phyloP scores from a whole-genome alignment of 2,888 invertebrate species.

The Strigamia crassipes region DNA sequence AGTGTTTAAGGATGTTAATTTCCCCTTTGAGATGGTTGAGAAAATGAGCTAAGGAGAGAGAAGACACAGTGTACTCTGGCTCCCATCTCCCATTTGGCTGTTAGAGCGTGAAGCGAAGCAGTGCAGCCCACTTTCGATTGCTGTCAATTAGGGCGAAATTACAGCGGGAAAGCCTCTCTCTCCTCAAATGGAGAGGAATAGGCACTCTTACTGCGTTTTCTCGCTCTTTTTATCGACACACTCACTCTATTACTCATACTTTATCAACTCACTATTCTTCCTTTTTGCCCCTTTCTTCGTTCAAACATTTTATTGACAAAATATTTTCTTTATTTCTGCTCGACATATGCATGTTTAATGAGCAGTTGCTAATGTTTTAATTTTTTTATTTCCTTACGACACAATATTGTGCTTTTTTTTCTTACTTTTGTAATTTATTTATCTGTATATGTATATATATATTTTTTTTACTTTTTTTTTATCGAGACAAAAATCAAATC shows the following conservation, averaged over 20 bases:
- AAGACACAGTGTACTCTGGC: conserved; percentile 22
- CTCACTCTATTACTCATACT: conserved; percentile 35
- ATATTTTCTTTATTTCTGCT: neutral
- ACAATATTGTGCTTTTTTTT: neutral
- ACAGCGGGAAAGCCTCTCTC: conserved; percentile 33
- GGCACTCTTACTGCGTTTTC: conserved; percentile 31
- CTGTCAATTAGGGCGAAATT: conserved; percentile 34
- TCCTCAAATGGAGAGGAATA: conserved; percentile 34
- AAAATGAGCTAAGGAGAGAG: conserved; percentile 23
- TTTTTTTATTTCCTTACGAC: neutral
- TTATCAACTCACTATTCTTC: conserved; percentile 22
- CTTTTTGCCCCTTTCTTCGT: neutral
- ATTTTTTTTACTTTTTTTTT: neutral
- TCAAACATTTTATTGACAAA: conserved; percentile 17
- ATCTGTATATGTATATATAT: neutral
- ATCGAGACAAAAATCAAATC: conserved; percentile 28
- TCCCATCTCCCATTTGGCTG: conserved; percentile 33
- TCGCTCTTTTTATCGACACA: conserved; percentile 34
- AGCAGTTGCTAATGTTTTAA: neutral
- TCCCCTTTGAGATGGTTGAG: conserved; percentile 34
- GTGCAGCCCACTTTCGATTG: conserved; percentile 33
- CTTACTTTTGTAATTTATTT: neutral
- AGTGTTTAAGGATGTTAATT: conserved; percentile 36
- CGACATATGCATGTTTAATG: neutral
- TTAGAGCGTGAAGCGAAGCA: conserved; percentile 34